phyloP scores from a whole-genome alignment of 2,113 vertebrate genomes.

The Mobula hypostoma region DNA sequence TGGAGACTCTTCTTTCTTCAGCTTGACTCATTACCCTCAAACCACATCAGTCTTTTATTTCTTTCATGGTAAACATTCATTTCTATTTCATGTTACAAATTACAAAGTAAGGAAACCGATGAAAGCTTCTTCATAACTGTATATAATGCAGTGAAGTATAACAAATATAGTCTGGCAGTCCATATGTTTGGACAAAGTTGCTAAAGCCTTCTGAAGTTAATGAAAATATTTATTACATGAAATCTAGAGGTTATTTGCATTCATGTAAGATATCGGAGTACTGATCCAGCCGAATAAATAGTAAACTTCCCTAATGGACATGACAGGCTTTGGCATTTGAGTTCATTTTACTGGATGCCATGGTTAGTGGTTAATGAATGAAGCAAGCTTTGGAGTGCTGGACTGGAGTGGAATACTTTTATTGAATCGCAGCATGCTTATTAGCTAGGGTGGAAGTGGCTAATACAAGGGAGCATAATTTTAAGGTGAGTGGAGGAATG shows the following conservation, averaged over 20 bases:
- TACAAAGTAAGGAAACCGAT: conserved; percentile 14
- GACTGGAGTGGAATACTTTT: not conserved
- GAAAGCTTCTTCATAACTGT: not conserved
- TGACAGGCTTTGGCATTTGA: not conserved
- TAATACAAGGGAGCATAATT: no score
- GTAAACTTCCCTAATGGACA: not conserved
- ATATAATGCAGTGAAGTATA: conserved; percentile 7
- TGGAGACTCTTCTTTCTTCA: not conserved
- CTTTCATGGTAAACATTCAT: conserved; percentile 12
- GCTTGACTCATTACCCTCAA: not conserved
- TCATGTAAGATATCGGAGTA: not conserved
- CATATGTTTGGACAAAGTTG: conserved; percentile 24
- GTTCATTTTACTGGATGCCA: not conserved
- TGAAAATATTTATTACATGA: not conserved
- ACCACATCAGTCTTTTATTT: not conserved
- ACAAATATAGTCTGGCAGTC: not conserved
- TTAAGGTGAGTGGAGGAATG: no score
- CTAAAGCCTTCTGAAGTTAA: not conserved
- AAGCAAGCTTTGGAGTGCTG: not conserved
- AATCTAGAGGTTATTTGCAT: not conserved
- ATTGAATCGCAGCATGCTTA: no score
- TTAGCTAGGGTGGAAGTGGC: no score
- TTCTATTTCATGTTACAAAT: conserved; percentile 17
- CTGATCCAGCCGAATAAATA: not conserved
- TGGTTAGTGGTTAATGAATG: not conserved